Evolutionary conservation across 2,113 vertebrate species (phyloP).

Genomic region (Amblyornis subalaris): DNA sequence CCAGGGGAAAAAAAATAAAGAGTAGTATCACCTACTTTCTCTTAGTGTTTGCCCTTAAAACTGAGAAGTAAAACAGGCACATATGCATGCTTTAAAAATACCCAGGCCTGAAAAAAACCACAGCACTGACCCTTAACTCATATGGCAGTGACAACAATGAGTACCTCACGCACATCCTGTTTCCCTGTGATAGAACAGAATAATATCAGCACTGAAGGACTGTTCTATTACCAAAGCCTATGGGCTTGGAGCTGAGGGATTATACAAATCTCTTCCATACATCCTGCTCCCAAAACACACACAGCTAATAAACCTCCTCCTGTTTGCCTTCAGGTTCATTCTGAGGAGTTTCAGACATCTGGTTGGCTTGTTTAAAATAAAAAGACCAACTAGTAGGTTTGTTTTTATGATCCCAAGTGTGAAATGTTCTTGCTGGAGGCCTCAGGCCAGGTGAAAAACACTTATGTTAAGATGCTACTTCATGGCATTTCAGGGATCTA

Average conservation of each 20-base stretch:
- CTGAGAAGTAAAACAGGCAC: background rate
- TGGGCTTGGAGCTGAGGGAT: background rate
- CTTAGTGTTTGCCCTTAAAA: background rate
- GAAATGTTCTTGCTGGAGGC: background rate
- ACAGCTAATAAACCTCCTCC: slow-evolving; percentile 32
- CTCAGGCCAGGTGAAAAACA: slow-evolving; percentile 12
- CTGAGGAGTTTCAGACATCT: slow-evolving; percentile 1
- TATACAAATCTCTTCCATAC: slow-evolving; percentile 5
- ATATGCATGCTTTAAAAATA: background rate
- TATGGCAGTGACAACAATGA: background rate
- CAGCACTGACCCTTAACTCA: background rate
- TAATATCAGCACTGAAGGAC: background rate
- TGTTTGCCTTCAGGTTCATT: slow-evolving; percentile 15
- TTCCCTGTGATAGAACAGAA: background rate
- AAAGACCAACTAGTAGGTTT: background rate
- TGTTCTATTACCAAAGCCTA: background rate
- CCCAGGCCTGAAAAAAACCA: background rate
- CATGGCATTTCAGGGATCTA: background rate
- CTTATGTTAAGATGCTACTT: background rate
- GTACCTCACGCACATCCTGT: background rate
- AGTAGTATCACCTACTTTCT: background rate
- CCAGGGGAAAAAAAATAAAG: background rate
- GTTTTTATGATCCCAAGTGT: slow-evolving; percentile 1
- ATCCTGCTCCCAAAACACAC: slow-evolving; percentile 21
- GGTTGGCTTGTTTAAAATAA: slow-evolving; percentile 6